These are phyloP conservation scores for Danio choprae DNA, from an alignment of 2,797 vertebrate species.

Conservation along the genomic window DNA sequence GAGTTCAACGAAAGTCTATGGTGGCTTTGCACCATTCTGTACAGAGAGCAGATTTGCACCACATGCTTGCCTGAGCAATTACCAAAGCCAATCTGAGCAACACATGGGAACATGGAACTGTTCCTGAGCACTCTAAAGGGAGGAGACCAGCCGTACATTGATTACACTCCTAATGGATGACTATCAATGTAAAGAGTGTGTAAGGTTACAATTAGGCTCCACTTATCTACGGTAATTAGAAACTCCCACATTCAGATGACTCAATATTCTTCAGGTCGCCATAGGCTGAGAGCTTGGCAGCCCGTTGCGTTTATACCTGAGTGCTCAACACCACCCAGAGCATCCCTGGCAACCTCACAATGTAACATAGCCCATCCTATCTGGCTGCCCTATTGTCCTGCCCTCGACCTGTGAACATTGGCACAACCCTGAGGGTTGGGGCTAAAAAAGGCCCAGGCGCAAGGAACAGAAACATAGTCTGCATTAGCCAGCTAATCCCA, in stretches of 20 bases:
- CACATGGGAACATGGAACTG: constrained; percentile 69
- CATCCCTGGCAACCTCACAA: constrained; percentile 33
- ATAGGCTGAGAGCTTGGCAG: background rate
- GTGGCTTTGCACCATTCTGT: constrained; percentile 64
- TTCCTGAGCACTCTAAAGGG: constrained; percentile 54
- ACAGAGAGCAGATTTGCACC: constrained; percentile 77
- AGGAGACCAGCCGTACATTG: constrained; percentile 29
- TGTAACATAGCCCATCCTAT: constrained; percentile 30
- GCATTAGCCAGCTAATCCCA: constrained; percentile 86
- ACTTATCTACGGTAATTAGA: constrained; percentile 35
- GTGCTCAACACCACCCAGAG: constrained; percentile 50
- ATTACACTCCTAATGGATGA: constrained; percentile 20
- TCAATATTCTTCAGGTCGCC: constrained; percentile 11
- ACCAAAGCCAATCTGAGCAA: constrained; percentile 75
- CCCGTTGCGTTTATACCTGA: constrained; percentile 56
- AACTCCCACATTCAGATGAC: constrained; percentile 2
- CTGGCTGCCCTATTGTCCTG: constrained; percentile 71
- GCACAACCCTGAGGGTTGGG: constrained; percentile 76
- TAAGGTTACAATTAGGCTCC: constrained; percentile 22
- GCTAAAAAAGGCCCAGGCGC: constrained; percentile 78
- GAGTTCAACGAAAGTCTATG: constrained; percentile 49
- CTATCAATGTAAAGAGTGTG: constrained; percentile 17
- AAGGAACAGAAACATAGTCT: constrained; percentile 82
- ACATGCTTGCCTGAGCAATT: constrained; percentile 77
- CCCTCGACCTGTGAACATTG: constrained; percentile 80